phyloP scores from a whole-genome alignment of 2,113 vertebrate genomes.

The Protobothrops flavoviridis region DNA sequence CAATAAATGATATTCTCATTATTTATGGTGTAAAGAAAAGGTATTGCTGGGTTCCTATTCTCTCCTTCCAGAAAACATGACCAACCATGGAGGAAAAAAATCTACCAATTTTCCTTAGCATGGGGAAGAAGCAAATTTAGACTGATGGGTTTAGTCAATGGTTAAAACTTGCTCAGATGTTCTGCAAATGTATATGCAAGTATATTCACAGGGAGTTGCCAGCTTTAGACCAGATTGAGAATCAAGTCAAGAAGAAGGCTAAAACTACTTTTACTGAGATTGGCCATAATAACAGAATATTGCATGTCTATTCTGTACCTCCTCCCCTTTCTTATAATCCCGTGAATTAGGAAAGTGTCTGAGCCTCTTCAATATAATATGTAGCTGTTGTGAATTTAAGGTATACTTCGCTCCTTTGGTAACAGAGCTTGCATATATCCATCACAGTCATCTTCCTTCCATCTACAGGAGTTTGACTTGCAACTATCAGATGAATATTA shows the following conservation, averaged over 20 bases:
- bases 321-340: not conserved
- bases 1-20: not conserved
- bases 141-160: not conserved
- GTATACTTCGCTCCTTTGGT: not conserved
- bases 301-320: not conserved
- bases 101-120: not conserved
- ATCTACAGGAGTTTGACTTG: not conserved
- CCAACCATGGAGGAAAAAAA: not conserved
- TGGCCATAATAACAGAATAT: not conserved
- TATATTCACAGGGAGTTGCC: not conserved
- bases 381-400: not conserved
- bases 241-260: not conserved
- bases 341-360: not conserved
- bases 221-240: not conserved
- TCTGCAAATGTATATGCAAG: not conserved
- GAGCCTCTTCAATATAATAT: not conserved
- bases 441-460: not conserved
- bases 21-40: not conserved
- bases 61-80: not conserved
- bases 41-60: not conserved
- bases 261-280: not conserved
- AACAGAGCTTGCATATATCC: not conserved
- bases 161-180: not conserved
- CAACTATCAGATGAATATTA: not conserved
- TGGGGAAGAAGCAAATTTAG: not conserved